phyloP scores from a whole-genome alignment of 1,140 invertebrate genomes.

The Phymorhynchus buccinoides region DNA sequence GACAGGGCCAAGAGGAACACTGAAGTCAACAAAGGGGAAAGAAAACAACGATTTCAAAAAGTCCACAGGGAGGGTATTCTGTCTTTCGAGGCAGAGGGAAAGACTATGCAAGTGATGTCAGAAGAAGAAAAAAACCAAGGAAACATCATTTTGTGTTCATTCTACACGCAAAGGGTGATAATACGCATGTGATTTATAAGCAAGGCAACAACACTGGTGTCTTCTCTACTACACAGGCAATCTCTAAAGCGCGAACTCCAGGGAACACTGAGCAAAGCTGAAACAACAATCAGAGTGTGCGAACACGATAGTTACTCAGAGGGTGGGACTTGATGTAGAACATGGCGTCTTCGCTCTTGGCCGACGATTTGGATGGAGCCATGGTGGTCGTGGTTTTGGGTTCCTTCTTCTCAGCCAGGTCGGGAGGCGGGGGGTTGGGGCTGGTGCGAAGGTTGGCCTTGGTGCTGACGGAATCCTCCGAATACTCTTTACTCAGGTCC shows the following conservation, averaged over 20 bases:
- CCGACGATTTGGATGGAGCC: not conserved
- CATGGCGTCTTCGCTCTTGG: conserved; percentile 12
- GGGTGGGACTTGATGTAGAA: conserved; percentile 55
- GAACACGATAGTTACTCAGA: conserved; percentile 48
- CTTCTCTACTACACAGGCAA: not conserved
- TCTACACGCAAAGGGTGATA: no score
- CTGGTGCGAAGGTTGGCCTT: conserved; percentile 56
- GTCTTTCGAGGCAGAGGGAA: no score
- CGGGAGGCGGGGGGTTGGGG: conserved; percentile 62
- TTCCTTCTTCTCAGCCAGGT: conserved; percentile 10
- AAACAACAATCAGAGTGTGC: not conserved
- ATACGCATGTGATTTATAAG: no score
- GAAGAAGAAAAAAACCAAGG: no score
- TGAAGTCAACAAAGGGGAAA: no score
- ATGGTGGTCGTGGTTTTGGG: conserved; percentile 27
- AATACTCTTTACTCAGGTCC: conserved; percentile 22
- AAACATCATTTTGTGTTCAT: no score
- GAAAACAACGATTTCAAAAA: no score
- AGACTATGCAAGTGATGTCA: no score
- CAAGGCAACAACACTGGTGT: no score
- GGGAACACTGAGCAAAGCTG: not conserved
- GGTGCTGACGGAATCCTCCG: conserved; percentile 51
- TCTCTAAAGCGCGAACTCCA: no score
- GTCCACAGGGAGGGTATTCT: no score
- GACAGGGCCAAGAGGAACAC: no score